Percentiles rank a stretch among this genome's conserved stretches.
These are phyloP conservation scores for Thermophis baileyi DNA, from an alignment of 2,113 vertebrate genomes.

Conservation along the genomic window DNA sequence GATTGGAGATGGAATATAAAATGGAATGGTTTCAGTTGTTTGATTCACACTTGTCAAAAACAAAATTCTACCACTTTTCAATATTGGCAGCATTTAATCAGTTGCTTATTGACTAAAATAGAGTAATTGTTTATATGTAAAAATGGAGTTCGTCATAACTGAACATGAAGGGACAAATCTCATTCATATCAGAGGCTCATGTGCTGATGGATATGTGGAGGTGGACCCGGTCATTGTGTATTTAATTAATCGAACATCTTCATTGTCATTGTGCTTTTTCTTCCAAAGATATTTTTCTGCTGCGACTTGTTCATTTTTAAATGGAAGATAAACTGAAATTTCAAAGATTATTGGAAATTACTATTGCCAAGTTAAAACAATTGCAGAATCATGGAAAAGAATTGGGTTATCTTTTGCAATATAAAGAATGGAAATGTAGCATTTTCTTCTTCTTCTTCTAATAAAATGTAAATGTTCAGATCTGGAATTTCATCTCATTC, in stretches of 20 bases:
- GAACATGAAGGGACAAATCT: not conserved
- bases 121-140: not conserved
- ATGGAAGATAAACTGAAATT: not conserved
- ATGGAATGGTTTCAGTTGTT: not conserved
- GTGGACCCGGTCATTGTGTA: not conserved
- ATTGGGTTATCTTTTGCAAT: not conserved
- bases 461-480: not conserved
- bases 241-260: slow-evolving; percentile 5
- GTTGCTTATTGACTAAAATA: not conserved
- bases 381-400: not conserved
- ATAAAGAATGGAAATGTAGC: not conserved
- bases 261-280: slow-evolving; percentile 9
- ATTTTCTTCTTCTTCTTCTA: not conserved
- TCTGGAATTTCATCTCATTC: not conserved
- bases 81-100: not conserved
- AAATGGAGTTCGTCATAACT: not conserved
- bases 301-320: slow-evolving; percentile 22
- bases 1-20: not conserved
- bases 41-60: not conserved
- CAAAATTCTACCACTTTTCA: not conserved
- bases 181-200: not conserved
- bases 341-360: not conserved
- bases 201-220: not conserved
- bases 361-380: not conserved
- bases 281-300: not conserved